Evolutionary conservation across 2,797 vertebrate genomes (phyloP), one percentile per base, ranked within the genome.

Genomic region (Parauchenoglanis ngamensis): DNA sequence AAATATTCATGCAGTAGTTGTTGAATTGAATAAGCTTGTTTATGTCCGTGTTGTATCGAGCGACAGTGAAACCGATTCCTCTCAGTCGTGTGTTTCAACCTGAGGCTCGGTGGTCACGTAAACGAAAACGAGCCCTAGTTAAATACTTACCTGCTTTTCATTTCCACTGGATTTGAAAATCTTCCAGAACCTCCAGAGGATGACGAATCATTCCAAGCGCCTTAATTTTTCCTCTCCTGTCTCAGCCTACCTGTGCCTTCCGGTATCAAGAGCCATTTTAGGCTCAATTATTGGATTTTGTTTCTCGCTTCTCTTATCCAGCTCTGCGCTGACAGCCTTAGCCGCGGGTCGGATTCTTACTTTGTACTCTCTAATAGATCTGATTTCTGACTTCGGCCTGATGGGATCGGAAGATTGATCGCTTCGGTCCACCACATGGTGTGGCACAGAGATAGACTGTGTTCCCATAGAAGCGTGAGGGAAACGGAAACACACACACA

Each of bases 401-500:
- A 91, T 89, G 90, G 90, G 87, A 90, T 88, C n/a, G 28, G 80
- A 86, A 89, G 90, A 91, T 91, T 90, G 89, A 91, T 91, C 88
- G 70, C 87, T 86, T 87, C 52, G 86, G 87, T 88, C 89, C 88
- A 89, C 86, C 87, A 67, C 84, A 86, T 86, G 88, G 88, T 89
- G 84, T 57, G 85, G 80, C 28, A 84, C 72, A 7, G 10, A 89
- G 88, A 89, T 83, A 86, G 85, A 88, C 56, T 40, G 56, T 81
- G 88, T 87, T 91, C 83, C 87, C 76, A 87, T 87, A 84, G 90
- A 87, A 65, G 88, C 75, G 11, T 88, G 79, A 21, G 67, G 28
- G n/a, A 77, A 77, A 54, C 25, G 63, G 72, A 85, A 19, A 75
- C 72, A 75, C 35, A 73, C 44, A 76, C 49, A 54, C 75, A 17